Evolutionary conservation across 2,888 invertebrate genomes (phyloP), one percentile per base, ranked within the genome.

Genomic region (Phasia obesa): DNA sequence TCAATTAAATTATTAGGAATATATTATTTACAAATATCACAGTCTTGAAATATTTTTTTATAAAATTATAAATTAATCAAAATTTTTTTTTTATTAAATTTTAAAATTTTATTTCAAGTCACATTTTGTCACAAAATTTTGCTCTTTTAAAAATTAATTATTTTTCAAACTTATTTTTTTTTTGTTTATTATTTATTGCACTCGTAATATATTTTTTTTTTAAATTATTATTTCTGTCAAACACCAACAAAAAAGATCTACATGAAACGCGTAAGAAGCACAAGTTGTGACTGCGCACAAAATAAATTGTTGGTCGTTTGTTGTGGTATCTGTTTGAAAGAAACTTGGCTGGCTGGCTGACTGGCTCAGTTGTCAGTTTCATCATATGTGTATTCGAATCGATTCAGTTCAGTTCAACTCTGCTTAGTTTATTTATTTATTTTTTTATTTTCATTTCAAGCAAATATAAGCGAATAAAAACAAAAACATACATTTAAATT

Each of bases 271-370:
- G 80, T 84, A 85, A 85, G 86, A 86, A 85, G 86, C 86, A 84
- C 86, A 86, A 85, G 85, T 84, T 86, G 84, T 86, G 86, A 86
- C 86, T 86, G 83, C 79, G 75, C 83, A 83, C 75, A 76, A 79
- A 83, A 75, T 79, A 75, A 85, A 80, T 71, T 80, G 75, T 76
- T 84, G 65, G 73, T 44, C 42, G 77, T 31, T 62, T 81, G 81
- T 62, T 73, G 60, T 44, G 53, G 51, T 44, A 69, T 51, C 62
- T 44, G 73, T 53, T 35, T 51, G 62, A 77, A 81, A 76, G 76
- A 76, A 81, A 76, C 81, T 81, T 77, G 81, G n/a, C n/a, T n/a
- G n/a, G n/a, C n/a, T n/a, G n/a, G n/a, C n/a, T n/a, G n/a, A n/a
- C n/a, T n/a, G n/a, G 73, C 77, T 77, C 77, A 73, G 67, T 77